Conservation (phyloP, 23 tunicate genomes). For the Clavelina lepadiformis region DNA sequence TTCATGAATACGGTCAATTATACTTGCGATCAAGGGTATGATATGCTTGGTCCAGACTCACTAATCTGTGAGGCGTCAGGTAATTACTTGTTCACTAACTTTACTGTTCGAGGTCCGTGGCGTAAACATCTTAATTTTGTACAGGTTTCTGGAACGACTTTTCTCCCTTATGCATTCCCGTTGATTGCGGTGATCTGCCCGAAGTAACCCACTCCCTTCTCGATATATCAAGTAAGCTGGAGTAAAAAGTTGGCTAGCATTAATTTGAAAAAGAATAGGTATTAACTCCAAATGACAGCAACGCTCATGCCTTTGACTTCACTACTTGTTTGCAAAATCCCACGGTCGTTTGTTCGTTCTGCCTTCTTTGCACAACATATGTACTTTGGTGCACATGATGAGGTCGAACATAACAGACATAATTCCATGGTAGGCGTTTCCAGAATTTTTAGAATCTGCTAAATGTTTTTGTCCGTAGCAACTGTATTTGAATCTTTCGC, state of each 20-base stretch:
- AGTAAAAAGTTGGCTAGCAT: no score
- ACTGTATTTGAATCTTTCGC: conserved; percentile 41
- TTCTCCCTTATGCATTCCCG: conserved; percentile 38
- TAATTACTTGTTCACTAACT: not conserved
- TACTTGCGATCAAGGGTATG: conserved; percentile 68
- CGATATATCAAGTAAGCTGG: conserved; percentile 3
- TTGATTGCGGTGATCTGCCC: conserved; percentile 23
- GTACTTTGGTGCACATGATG: no score
- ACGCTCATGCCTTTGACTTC: no score
- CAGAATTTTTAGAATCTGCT: no score
- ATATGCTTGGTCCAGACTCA: conserved; percentile 24
- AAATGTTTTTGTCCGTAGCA: conserved; percentile 1
- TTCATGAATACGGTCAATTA: conserved; percentile 33
- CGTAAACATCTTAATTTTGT: not conserved
- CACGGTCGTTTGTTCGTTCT: no score
- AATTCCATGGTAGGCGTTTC: no score
- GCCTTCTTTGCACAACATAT: no score
- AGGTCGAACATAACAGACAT: no score
- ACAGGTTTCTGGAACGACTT: conserved; percentile 24
- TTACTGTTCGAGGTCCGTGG: no score
- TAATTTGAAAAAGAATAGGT: no score
- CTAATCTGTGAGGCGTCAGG: conserved; percentile 52
- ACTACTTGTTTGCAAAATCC: no score
- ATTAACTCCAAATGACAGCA: no score
- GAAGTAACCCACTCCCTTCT: conserved; percentile 28